A percentile compares a stretch with the other conserved stretches of the same genome.
These are phyloP conservation scores for Notodonta ziczac DNA, from an alignment of 2,888 invertebrate genomes.

Conservation along the genomic window DNA sequence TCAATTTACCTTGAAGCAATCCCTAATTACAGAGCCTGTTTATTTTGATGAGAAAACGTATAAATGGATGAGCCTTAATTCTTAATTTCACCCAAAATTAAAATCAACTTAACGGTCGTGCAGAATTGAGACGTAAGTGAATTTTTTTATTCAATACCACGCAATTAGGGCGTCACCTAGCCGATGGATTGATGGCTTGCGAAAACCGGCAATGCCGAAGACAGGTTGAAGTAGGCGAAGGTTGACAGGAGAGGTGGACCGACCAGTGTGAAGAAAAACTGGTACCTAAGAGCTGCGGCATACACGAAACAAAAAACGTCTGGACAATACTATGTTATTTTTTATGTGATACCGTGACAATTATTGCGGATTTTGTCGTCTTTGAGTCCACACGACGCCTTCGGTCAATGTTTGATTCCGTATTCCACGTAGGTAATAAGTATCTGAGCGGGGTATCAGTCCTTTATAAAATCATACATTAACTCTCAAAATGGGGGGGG, in stretches of 20 bases:
- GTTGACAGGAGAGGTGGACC: conserved; percentile 14
- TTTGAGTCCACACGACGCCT: too few species aligned
- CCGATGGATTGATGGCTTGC: conserved; percentile 10
- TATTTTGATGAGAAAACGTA: conserved; percentile 49
- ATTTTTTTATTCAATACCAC: conserved; percentile 23
- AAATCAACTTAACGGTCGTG: conserved; percentile 59
- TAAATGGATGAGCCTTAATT: conserved; percentile 70
- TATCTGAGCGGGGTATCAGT: too few species aligned
- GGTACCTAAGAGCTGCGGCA: background rate
- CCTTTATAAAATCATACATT: too few species aligned
- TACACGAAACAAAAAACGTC: background rate
- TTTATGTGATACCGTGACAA: too few species aligned
- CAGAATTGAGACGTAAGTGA: conserved; percentile 39
- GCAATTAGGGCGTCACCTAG: conserved; percentile 36
- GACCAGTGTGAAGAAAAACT: conserved; percentile 3
- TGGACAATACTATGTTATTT: background rate
- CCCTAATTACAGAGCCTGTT: conserved; percentile 17
- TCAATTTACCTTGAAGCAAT: conserved; percentile 6
- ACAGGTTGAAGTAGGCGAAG: conserved; percentile 27
- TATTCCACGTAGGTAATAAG: too few species aligned
- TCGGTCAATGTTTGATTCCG: too few species aligned
- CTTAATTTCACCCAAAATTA: conserved; percentile 67
- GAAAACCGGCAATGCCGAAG: conserved; percentile 14
- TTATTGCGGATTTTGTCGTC: too few species aligned
- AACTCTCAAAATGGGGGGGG: too few species aligned